These are phyloP conservation scores for Phragmatobia fuliginosa DNA, from an alignment of 2,888 invertebrate species.

Conservation along the genomic window DNA sequence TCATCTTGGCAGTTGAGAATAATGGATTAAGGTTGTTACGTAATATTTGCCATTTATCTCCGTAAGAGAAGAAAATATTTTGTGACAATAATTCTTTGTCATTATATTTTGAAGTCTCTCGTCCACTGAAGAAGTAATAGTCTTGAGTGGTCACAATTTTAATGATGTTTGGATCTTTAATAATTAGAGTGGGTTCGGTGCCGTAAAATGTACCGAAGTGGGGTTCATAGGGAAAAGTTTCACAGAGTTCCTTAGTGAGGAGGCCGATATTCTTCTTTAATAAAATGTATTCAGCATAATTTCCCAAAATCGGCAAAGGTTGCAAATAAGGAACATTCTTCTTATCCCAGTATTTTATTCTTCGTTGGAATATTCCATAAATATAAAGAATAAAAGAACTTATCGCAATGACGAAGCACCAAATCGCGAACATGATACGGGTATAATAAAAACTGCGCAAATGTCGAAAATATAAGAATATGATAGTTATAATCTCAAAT, in stretches of 20 bases:
- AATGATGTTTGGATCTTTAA: slow-evolving; percentile 66
- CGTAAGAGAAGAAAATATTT: slow-evolving; percentile 63
- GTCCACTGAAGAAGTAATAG: slow-evolving; percentile 68
- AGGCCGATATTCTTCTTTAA: slow-evolving; percentile 52
- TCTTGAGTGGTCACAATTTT: slow-evolving; percentile 68
- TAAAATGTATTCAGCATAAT: slow-evolving; percentile 61
- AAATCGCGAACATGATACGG: background rate
- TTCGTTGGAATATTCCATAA: slow-evolving; percentile 50
- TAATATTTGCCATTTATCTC: slow-evolving; percentile 69
- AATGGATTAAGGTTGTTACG: slow-evolving; percentile 70
- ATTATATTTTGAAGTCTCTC: slow-evolving; percentile 60
- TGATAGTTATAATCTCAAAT: background rate
- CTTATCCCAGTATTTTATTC: slow-evolving; percentile 64
- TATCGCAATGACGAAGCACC: slow-evolving; percentile 1
- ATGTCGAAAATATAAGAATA: background rate
- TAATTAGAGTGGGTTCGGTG: too few relatives aligned
- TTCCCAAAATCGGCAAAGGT: slow-evolving; percentile 65
- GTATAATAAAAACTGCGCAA: background rate
- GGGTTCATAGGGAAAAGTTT: slow-evolving; percentile 61
- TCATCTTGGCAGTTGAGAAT: slow-evolving; percentile 72
- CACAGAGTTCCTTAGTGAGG: slow-evolving; percentile 58
- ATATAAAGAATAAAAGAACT: slow-evolving; percentile 13
- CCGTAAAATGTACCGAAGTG: slow-evolving; percentile 69
- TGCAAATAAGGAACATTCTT: slow-evolving; percentile 58
- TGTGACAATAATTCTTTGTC: slow-evolving; percentile 57